These are phyloP conservation scores for Ichneumon xanthorius DNA, from an alignment of 2,888 invertebrate species.

Conservation along the genomic window DNA sequence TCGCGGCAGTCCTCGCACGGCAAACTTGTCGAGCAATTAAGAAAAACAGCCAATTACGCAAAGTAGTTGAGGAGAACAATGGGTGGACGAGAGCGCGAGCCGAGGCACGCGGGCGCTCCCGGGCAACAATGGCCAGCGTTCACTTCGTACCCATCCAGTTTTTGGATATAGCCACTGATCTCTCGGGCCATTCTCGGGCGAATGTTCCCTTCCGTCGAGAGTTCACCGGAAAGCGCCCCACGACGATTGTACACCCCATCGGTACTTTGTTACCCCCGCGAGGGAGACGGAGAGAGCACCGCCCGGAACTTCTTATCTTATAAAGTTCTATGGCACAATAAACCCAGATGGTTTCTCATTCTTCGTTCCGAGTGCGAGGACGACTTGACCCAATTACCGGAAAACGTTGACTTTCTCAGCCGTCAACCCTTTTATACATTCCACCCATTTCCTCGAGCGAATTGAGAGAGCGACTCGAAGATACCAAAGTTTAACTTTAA, in stretches of 20 bases:
- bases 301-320: conserved; percentile 63
- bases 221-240: conserved; percentile 28
- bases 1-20: conserved; percentile 38
- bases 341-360: conserved; percentile 54
- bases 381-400: conserved; percentile 55
- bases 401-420: conserved; percentile 1
- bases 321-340: conserved; percentile 55
- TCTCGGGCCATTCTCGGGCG: conserved; percentile 10
- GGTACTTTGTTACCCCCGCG: conserved; percentile 58
- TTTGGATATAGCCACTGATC: conserved; percentile 32
- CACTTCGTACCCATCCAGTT: conserved; percentile 59
- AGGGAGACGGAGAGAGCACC: background rate
- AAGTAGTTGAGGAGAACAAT: conserved; percentile 77
- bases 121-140: conserved; percentile 48
- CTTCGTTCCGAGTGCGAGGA: background rate
- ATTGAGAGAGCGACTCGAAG: background rate
- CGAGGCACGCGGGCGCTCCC: conserved; percentile 31
- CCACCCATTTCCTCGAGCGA: background rate
- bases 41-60: conserved; percentile 78
- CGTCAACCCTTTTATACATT: conserved; percentile 36
- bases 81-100: conserved; percentile 49
- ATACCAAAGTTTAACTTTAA: background rate
- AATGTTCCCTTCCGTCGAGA: conserved; percentile 31
- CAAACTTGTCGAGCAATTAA: conserved; percentile 74
- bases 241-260: conserved; percentile 62